Base-by-base conservation (phyloP, 2,113 vertebrate species). In the Psephotus haematonotus region DNA sequence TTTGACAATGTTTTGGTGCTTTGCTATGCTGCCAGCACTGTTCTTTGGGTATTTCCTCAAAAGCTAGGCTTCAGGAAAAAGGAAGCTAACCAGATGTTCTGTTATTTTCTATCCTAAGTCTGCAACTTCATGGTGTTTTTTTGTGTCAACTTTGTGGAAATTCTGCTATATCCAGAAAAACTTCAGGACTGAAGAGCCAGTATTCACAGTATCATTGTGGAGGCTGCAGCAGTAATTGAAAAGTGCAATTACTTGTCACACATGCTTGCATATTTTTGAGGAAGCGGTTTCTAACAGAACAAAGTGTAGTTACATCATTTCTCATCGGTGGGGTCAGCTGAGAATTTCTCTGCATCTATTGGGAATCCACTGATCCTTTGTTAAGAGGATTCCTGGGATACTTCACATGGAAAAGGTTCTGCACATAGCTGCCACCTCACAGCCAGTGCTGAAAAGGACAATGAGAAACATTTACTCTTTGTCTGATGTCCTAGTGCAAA, bases 311-410 rank as follows among this genome's bases (percentile, higher is more conserved):
- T 86, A 49, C 35, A 4, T 95, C 70, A 53, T 84, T 92, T 86
- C 63, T 80, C 14, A 62, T 71, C 19, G n/a, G 37, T 47, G 55
- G 91, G 80, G 53, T 92, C 83, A 96, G 86, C 80, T 82, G 69
- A 77, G 55, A 88, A 17, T 82, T 95, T 68, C 55, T 88, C 53
- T 81, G 77, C 55, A 81, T 95, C 50, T 68, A 43, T 22, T 63
- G 47, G 60, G 35, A 95, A 84, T 91, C 88, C 35, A 74, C 55
- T 47, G 77, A 64, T 88, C 68, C 50, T 91, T 94, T 91, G 43
- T 96, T 93, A 92, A 92, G 86, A 92, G 91, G 35, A 93, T 94
- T 97, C 76, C 64, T 63, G n/a, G 75, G 88, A 81, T 93, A 94
- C 37, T 86, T 93, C 35, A 90, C 24, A 63, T 83, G 12, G 60